Evolutionary conservation across 2,888 invertebrate species (phyloP).

Genomic region (Eurytoma adleriae): DNA sequence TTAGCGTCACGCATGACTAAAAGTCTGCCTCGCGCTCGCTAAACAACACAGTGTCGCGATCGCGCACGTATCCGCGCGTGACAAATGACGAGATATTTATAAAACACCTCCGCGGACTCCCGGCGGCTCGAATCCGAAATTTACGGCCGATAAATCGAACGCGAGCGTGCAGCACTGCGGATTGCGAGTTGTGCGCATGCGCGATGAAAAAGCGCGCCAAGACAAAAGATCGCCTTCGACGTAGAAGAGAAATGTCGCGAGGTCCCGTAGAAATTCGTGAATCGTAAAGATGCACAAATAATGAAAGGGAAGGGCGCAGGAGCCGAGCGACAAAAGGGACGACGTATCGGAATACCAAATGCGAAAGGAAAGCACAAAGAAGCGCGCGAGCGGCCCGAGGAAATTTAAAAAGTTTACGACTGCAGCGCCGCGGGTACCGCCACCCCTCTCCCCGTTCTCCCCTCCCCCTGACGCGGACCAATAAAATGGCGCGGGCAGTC

Average conservation of each 20-base stretch:
- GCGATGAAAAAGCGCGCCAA: neutral
- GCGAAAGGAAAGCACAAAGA: neutral
- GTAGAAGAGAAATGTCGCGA: neutral
- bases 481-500: slow-evolving; percentile 20
- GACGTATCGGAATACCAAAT: neutral
- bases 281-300: slow-evolving; percentile 16
- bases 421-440: slow-evolving; percentile 31
- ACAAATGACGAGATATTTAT: slow-evolving; percentile 6
- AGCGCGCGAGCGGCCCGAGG: slow-evolving; percentile 43
- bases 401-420: slow-evolving; percentile 64
- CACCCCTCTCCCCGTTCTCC: neutral
- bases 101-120: slow-evolving; percentile 3
- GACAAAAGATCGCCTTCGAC: neutral
- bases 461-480: neutral
- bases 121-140: neutral
- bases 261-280: neutral
- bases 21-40: neutral
- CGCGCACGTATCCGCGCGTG: slow-evolving; percentile 1
- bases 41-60: neutral
- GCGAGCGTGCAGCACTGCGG: neutral
- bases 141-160: slow-evolving; percentile 8
- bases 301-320: neutral
- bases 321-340: neutral
- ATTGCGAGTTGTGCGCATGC: neutral
- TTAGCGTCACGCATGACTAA: neutral